Evolutionary conservation across 2,113 vertebrate species (phyloP).

Genomic region (Rutilus rutilus): DNA sequence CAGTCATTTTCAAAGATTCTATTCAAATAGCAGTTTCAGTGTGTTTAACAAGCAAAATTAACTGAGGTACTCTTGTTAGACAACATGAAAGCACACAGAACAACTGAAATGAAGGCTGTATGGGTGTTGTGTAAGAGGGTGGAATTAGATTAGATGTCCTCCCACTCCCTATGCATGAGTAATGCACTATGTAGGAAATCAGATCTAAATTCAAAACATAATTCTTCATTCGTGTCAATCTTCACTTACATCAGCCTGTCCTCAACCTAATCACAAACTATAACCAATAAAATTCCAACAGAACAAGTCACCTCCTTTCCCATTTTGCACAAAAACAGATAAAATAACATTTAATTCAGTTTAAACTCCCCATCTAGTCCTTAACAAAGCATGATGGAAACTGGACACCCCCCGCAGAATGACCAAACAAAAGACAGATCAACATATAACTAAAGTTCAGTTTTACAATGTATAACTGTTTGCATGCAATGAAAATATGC

Average conservation of each 20-base stretch:
- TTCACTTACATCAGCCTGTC: not conserved
- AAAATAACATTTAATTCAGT: not conserved
- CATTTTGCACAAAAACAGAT: not conserved
- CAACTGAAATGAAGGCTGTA: constrained; percentile 49
- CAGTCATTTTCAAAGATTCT: not conserved
- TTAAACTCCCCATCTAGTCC: not conserved
- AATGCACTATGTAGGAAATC: constrained; percentile 54
- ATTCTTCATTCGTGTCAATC: not conserved
- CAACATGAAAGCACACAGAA: constrained; percentile 41
- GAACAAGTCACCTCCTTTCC: not conserved
- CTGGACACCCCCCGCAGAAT: not conserved
- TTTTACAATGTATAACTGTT: not conserved
- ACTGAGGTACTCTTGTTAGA: constrained; percentile 35
- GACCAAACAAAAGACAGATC: not conserved
- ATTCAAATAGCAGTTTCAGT: not conserved
- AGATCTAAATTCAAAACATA: constrained; percentile 21
- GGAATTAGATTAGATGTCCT: constrained; percentile 57
- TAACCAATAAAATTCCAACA: not conserved
- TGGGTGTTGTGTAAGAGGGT: constrained; percentile 50
- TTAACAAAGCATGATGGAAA: not conserved
- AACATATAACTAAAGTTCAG: not conserved
- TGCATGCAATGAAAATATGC: not conserved
- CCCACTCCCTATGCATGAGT: constrained; percentile 56
- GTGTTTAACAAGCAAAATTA: constrained; percentile 39
- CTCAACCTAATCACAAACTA: not conserved